A percentile compares a stretch with the other conserved stretches of the same genome.
Conservation (phyloP, 30 jellyfish, hydroid and myxozoan genomes). For the Phacellophora camtschatica region DNA sequence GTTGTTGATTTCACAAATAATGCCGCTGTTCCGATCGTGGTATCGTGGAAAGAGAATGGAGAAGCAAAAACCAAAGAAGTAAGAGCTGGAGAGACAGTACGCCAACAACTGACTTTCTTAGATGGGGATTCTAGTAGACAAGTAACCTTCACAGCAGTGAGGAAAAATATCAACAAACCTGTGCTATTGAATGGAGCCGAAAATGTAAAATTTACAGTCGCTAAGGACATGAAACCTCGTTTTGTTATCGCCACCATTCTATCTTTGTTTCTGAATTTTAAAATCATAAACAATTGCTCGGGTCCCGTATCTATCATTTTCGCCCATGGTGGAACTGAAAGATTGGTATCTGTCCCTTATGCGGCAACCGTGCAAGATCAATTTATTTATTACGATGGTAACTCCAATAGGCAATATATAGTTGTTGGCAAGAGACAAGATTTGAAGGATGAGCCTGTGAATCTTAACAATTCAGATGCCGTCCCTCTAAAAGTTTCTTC, state of each 20-base stretch:
- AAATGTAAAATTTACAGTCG: neutral
- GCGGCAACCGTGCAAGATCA: neutral
- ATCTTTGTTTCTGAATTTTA: neutral
- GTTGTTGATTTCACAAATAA: slow-evolving; percentile 18
- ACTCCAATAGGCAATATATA: neutral
- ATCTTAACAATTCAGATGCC: neutral
- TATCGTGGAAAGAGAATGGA: slow-evolving; percentile 6
- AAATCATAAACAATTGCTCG: neutral
- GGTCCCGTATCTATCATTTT: neutral
- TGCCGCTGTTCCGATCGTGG: slow-evolving; percentile 29
- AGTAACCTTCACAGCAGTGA: slow-evolving; percentile 1
- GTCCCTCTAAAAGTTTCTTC: neutral
- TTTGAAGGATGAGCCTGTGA: neutral
- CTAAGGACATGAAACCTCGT: neutral
- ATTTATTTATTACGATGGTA: neutral
- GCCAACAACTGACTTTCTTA: neutral
- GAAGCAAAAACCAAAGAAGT: neutral
- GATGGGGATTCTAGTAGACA: neutral
- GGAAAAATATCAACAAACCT: neutral
- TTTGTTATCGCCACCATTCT: neutral
- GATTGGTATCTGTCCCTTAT: neutral
- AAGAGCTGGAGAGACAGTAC: neutral
- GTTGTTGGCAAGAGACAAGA: neutral
- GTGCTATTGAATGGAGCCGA: neutral
- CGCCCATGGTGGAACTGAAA: neutral